Evolutionary conservation across 2,888 invertebrate genomes (phyloP).

Genomic region (Dynastes grantii): DNA sequence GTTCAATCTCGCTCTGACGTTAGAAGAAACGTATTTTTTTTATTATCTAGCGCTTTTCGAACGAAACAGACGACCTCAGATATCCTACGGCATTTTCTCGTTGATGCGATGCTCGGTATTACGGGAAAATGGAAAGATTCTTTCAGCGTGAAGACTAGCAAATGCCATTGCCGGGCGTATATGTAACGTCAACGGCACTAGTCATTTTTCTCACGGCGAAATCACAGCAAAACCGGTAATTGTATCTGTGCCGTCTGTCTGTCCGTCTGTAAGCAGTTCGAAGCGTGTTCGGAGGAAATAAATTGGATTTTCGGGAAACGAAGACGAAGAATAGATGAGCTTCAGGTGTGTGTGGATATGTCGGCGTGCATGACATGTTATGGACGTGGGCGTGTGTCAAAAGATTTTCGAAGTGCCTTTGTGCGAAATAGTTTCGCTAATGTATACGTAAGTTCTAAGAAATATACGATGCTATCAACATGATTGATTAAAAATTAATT

Average conservation of each 20-base stretch:
- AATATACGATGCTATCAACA: too few species aligned
- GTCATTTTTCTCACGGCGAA: constrained; percentile 42
- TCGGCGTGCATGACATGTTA: constrained; percentile 25
- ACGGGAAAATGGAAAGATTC: background rate
- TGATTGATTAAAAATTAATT: too few species aligned
- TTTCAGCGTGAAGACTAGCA: background rate
- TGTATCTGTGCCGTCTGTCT: constrained; percentile 36
- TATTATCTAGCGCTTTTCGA: background rate
- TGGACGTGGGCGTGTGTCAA: background rate
- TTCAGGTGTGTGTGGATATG: constrained; percentile 34
- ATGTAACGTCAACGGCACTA: constrained; percentile 27
- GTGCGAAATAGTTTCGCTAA: too few species aligned
- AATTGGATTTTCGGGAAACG: constrained; percentile 34
- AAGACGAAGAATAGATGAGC: constrained; percentile 33
- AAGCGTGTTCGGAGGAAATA: constrained; percentile 37
- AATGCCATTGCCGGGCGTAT: too few species aligned
- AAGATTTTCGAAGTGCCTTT: too few species aligned
- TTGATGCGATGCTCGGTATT: background rate
- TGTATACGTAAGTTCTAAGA: too few species aligned
- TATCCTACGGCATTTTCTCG: background rate
- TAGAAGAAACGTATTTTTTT: background rate
- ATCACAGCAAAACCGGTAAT: constrained; percentile 39
- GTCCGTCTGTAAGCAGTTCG: constrained; percentile 21
- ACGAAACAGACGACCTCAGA: background rate
- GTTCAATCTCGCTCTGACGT: constrained; percentile 2